Evolutionary conservation across 2,888 invertebrate genomes (phyloP), one percentile per base, ranked within the genome.

Genomic region (Diarsia rubi): DNA sequence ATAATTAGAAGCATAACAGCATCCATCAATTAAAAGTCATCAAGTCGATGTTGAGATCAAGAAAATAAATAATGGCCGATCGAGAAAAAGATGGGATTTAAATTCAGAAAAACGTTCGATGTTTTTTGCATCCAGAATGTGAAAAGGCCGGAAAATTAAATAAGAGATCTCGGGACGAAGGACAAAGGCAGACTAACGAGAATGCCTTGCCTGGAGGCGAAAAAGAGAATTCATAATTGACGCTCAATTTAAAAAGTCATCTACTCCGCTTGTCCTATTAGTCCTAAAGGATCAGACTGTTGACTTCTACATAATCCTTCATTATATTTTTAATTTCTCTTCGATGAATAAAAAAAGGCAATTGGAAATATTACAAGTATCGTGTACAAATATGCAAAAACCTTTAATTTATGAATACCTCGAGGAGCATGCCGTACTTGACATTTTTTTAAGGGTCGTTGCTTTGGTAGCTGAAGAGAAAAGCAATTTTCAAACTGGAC

Each of bases 381-480:
- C 44, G 42, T 73, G 59, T 73, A 65, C 45, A 64, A 78, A 59
- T 65, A 79, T 78, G 47, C 72, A 68, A 69, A 65, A 72, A 62
- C 42, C 62, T 73, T 79, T 69, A 2, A 79, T 52, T 69, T 62
- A 69, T 42, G 37, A 71, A 59, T 60, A 59, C 31, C 67, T 72
- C 9, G n/a, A 68, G 44, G 14, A 69, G 54, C 44, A 37, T 49
- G 44, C 47, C 57, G 75, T 59, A 80, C 81, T 84, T 84, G 75
- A 74, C 75, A 81, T 69, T 67, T 49, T 73, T 83, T 45, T 19
- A 63, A 80, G 65, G 75, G 69, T 63, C 57, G 69, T 80, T 67
- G 47, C 69, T 84, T 80, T 60, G 52, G 42, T 42, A 31, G n/a
- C 19, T 65, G 62, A 70, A 74, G 59, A 52, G 45, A 60, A 27